Conservation (phyloP, 2,797 vertebrate genomes). For the Melanotaenia nigrans region DNA sequence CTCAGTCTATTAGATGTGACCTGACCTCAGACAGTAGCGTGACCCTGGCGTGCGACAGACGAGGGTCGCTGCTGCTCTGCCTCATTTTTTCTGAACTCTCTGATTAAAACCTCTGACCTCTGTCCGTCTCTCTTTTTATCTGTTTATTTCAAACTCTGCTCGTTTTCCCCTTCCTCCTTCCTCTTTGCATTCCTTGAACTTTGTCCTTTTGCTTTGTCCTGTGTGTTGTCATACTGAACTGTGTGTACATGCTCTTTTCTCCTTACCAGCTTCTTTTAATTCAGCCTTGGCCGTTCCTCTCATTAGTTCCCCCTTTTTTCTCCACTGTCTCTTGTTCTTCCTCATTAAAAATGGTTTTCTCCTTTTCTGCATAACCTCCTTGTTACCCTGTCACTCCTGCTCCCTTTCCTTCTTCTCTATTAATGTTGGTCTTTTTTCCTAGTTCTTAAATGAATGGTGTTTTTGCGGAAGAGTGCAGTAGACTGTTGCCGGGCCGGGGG, state of each 20-base stretch:
- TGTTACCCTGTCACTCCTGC: conserved; percentile 31
- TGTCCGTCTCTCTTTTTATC: conserved; percentile 65
- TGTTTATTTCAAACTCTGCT: conserved; percentile 70
- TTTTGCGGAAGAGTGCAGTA: conserved; percentile 80
- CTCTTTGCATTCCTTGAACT: conserved; percentile 68
- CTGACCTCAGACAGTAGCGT: conserved; percentile 57
- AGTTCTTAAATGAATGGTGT: conserved; percentile 76
- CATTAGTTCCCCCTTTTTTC: neutral
- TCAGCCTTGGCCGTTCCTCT: neutral
- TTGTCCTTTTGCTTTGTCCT: conserved; percentile 59
- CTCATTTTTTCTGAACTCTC: conserved; percentile 52
- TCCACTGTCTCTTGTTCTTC: neutral
- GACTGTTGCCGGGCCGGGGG: conserved; percentile 64
- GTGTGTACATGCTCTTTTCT: neutral
- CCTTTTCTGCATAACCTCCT: conserved; percentile 35
- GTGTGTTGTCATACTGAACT: conserved; percentile 24
- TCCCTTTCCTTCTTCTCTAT: conserved; percentile 25
- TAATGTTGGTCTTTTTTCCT: conserved; percentile 54
- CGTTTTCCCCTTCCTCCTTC: conserved; percentile 67
- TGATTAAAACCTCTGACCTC: conserved; percentile 73
- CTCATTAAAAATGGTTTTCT: conserved; percentile 26
- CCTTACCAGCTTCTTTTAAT: neutral
- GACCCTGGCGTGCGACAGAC: conserved; percentile 58
- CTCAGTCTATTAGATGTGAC: conserved; percentile 44
- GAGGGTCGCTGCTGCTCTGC: conserved; percentile 32